Evolutionary conservation across 1,140 invertebrate species (phyloP).

Genomic region (Tetraneura akinire): DNA sequence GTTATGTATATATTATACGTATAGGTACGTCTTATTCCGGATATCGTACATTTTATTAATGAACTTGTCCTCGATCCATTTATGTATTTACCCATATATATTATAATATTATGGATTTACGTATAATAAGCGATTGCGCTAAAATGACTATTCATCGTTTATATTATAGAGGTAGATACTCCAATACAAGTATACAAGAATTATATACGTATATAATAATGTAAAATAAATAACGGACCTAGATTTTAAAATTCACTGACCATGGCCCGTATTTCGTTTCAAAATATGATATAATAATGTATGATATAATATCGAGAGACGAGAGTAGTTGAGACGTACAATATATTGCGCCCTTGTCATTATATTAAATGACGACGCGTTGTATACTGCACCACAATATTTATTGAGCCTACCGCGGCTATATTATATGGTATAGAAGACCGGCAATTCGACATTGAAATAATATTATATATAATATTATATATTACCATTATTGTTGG

Average conservation of each 20-base stretch:
- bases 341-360: constrained; percentile 39
- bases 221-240: constrained; percentile 45
- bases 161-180: constrained; percentile 9
- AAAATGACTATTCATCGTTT: not conserved
- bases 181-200: too few species aligned
- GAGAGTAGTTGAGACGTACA: constrained; percentile 27
- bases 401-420: not conserved
- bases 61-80: not conserved
- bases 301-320: constrained; percentile 42
- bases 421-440: not conserved
- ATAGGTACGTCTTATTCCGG: not conserved
- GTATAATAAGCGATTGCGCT: not conserved
- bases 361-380: not conserved
- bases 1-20: too few species aligned
- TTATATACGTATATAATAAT: too few species aligned
- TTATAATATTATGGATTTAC: too few species aligned
- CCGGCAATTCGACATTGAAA: not conserved
- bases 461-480: not conserved
- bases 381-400: not conserved
- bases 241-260: constrained; percentile 51
- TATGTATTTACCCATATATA: not conserved
- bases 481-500: too few species aligned
- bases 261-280: constrained; percentile 36
- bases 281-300: constrained; percentile 47
- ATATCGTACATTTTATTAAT: not conserved